phyloP scores from a whole-genome alignment of 2,113 vertebrate genomes.

The Trogon surrucura region DNA sequence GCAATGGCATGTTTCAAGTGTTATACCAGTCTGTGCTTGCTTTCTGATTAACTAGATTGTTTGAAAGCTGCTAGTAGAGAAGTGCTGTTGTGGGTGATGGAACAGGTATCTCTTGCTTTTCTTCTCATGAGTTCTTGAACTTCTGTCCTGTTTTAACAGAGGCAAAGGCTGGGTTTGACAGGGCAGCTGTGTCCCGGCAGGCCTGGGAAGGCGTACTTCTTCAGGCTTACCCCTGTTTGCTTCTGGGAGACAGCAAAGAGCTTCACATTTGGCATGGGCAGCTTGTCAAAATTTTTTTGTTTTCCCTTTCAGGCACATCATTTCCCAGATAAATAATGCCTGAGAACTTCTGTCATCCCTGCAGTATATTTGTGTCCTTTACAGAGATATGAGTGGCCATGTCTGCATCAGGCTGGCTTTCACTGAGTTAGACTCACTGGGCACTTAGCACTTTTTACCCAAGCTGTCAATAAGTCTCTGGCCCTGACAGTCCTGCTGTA shows the following conservation, averaged over 20 bases:
- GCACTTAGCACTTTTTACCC: background rate
- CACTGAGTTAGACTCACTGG: background rate
- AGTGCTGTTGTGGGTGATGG: background rate
- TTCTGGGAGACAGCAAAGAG: background rate
- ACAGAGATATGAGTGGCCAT: background rate
- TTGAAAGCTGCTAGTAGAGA: background rate
- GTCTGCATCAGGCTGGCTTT: background rate
- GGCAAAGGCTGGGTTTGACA: background rate
- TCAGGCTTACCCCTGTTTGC: background rate
- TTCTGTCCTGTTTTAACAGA: background rate
- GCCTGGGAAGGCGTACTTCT: background rate
- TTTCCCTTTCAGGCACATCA: background rate
- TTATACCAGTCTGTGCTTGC: background rate
- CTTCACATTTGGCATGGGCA: background rate
- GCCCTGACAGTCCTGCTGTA: background rate
- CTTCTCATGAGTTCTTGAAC: background rate
- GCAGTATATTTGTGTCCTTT: background rate
- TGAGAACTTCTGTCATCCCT: background rate
- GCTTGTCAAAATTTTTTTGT: background rate
- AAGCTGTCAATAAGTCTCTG: background rate
- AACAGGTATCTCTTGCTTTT: background rate
- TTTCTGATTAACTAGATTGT: background rate
- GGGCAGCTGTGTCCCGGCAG: background rate
- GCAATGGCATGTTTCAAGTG: background rate
- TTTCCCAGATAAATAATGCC: background rate